Conservation (phyloP, 2,797 vertebrate genomes). For the Acanthornis magna region DNA sequence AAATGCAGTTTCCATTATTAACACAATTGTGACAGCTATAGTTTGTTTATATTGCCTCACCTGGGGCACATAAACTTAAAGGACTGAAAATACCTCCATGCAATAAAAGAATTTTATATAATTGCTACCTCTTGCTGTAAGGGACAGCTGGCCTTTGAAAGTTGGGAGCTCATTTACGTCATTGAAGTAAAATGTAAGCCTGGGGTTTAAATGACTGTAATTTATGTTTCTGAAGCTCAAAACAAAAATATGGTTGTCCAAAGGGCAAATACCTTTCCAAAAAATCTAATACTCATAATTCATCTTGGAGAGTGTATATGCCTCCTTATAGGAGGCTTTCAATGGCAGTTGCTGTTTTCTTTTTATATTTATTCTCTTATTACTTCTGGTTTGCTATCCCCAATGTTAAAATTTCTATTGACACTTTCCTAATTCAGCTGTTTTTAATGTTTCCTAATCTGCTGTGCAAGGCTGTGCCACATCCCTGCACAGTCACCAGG, state of each 20-base stretch:
- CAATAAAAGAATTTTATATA: slow-evolving; percentile 53
- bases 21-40: slow-evolving; percentile 3
- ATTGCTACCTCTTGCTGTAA: slow-evolving; percentile 65
- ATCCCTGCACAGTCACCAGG: background rate
- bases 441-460: background rate
- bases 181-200: slow-evolving; percentile 60
- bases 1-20: slow-evolving; percentile 40
- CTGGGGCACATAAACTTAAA: slow-evolving; percentile 53
- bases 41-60: slow-evolving; percentile 19
- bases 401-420: background rate
- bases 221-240: slow-evolving; percentile 55
- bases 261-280: slow-evolving; percentile 65
- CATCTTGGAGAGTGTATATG: background rate
- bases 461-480: background rate
- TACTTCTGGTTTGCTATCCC: background rate
- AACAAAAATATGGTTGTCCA: slow-evolving; percentile 52
- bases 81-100: slow-evolving; percentile 42
- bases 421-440: background rate
- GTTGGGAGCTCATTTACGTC: slow-evolving; percentile 39
- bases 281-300: slow-evolving; percentile 28
- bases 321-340: background rate
- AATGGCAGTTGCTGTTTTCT: background rate
- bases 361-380: background rate
- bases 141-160: slow-evolving; percentile 57
- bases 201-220: slow-evolving; percentile 54